These are phyloP conservation scores for Sebastes diaconus DNA, from an alignment of 2,797 vertebrate genomes.

Conservation along the genomic window DNA sequence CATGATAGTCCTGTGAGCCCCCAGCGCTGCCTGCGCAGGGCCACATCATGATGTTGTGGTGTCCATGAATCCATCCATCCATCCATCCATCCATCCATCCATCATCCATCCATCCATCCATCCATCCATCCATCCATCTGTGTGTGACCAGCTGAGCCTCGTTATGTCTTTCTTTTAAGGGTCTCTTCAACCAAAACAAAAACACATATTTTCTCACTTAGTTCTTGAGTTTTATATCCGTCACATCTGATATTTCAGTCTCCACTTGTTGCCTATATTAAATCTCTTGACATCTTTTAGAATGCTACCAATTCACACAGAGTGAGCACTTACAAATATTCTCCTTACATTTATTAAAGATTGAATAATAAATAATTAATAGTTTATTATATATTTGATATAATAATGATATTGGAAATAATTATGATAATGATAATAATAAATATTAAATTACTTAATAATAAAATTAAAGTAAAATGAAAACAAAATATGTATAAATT, in stretches of 20 bases:
- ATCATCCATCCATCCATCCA: neutral
- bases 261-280: too few relatives aligned
- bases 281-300: too few relatives aligned
- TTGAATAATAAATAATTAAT: too few relatives aligned
- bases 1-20: slow-evolving; percentile 58
- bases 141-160: slow-evolving; percentile 56
- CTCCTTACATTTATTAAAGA: neutral
- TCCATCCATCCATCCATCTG: slow-evolving; percentile 11
- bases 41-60: slow-evolving; percentile 34
- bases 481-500: neutral
- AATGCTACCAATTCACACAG: too few relatives aligned
- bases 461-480: neutral
- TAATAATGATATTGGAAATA: neutral
- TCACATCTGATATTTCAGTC: neutral
- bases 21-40: slow-evolving; percentile 40
- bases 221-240: neutral
- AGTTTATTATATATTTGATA: neutral
- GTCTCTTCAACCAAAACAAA: slow-evolving; percentile 37
- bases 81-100: neutral
- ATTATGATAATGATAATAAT: neutral
- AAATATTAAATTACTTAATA: neutral
- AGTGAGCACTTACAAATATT: neutral
- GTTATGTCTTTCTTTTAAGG: slow-evolving; percentile 31
- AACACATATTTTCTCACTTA: neutral
- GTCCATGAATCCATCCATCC: neutral